Evolutionary conservation across 2,113 vertebrate species (phyloP).

Genomic region (Mixornis gularis): DNA sequence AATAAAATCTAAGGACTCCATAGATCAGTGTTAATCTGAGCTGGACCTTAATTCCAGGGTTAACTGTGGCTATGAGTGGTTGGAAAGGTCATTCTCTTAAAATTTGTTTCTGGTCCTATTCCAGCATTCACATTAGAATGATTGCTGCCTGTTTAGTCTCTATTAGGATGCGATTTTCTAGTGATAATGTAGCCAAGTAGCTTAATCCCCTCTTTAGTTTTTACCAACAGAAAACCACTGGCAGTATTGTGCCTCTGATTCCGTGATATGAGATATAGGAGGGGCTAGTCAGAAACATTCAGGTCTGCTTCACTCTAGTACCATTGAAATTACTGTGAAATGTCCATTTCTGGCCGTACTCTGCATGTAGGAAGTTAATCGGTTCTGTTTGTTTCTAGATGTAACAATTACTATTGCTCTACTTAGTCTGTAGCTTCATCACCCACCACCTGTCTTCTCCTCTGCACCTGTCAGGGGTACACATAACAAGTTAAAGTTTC

Average conservation of each 20-base stretch:
- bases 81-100: constrained; percentile 12
- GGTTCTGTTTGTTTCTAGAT: not conserved
- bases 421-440: not conserved
- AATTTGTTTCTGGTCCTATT: constrained; percentile 11
- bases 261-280: not conserved
- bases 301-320: not conserved
- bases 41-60: not conserved
- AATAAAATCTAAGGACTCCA: not conserved
- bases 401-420: not conserved
- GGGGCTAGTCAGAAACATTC: not conserved
- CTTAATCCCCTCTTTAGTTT: not conserved
- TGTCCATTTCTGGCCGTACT: not conserved
- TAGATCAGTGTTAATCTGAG: not conserved
- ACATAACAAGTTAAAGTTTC: not conserved
- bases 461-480: not conserved
- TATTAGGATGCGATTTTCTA: not conserved
- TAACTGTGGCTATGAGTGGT: not conserved
- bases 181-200: not conserved
- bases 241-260: not conserved
- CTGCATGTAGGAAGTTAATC: not conserved
- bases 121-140: not conserved
- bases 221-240: not conserved
- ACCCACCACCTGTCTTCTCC: not conserved
- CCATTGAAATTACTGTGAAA: not conserved
- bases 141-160: not conserved